Evolutionary conservation across 2,888 invertebrate species (phyloP), one percentile per base, ranked within the genome.

Genomic region (Stenchaetothrips biformis): DNA sequence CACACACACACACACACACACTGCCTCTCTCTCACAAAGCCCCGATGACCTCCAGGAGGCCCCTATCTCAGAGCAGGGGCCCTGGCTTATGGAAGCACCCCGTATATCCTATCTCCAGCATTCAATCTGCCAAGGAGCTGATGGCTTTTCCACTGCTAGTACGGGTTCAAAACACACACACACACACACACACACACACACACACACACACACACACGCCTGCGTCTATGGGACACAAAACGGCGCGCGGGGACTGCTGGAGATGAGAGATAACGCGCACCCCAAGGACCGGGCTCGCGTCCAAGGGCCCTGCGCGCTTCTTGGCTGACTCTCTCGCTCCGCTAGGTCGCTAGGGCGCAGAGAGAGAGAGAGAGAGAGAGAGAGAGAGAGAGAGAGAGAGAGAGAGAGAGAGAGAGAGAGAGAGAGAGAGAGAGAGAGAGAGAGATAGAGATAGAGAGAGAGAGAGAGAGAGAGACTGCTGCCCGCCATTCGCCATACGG

Each of bases 371-470:
- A 49, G 49, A 49, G 49, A 49, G 49, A 49, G 49, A 49, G 49
- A 49, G 49, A 49, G 49, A 49, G 49, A 49, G 49, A 49, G 49
- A 49, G 49, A 49, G 49, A 49, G 49, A 49, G 82, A 83, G 82
- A 82, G 82, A 82, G 81, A 82, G 82, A 82, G 82, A 82, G 81
- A 53, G 80, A 80, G 79, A 77, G 78, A 48, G 77, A 77, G 27
- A 81, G 79, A 53, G 53, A 81, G 79, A 74, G 49, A 49, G 49
- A 49, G 49, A 49, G 49, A 13, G 49, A 49, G 49, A 13, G 49
- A 49, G 49, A 13, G 49, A 49, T 7, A 13, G 49, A 49, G 49
- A 13, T 7, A 53, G 53, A 6, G 59, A 59, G 59, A 59, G 59
- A 59, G 8, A 13, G 59, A 59, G 59, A 59, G 59, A 59, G 59